Percentiles rank a stretch among this genome's conserved stretches.
These are phyloP conservation scores for Oxyscelio sp. DNA, from an alignment of 2,888 invertebrate species.

Conservation along the genomic window DNA sequence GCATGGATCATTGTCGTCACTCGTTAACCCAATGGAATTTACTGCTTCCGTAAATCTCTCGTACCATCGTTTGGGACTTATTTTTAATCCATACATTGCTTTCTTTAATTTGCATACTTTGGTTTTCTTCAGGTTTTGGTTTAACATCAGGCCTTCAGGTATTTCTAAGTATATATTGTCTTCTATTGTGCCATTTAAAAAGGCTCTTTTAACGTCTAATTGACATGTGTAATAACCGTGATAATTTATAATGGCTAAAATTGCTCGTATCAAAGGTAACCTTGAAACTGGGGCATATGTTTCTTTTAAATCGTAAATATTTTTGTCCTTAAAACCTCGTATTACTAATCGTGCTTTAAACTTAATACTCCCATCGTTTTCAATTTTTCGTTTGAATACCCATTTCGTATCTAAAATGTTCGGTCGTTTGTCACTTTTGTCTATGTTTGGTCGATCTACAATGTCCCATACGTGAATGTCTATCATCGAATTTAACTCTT, in stretches of 20 bases:
- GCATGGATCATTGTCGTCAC: constrained; percentile 41
- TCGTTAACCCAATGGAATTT: constrained; percentile 52
- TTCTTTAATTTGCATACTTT: constrained; percentile 67
- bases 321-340: constrained; percentile 55
- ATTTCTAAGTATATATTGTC: constrained; percentile 36
- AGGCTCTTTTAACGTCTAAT: constrained; percentile 44
- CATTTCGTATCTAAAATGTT: constrained; percentile 58
- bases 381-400: constrained; percentile 66
- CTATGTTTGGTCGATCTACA: constrained; percentile 4
- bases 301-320: constrained; percentile 2
- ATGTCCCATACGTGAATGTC: constrained; percentile 51
- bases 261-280: constrained; percentile 34
- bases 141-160: constrained; percentile 14
- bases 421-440: neutral
- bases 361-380: neutral
- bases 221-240: constrained; percentile 24
- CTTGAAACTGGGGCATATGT: too few species aligned
- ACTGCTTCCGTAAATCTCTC: constrained; percentile 39
- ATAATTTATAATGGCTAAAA: constrained; percentile 22
- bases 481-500: constrained; percentile 46
- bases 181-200: constrained; percentile 31
- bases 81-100: constrained; percentile 65
- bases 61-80: neutral
- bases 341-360: constrained; percentile 52
- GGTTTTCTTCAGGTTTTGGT: constrained; percentile 5